A percentile compares a stretch with the other conserved stretches of the same genome.
Conservation (phyloP, 1,140 invertebrate genomes). For the Sipha flava region DNA sequence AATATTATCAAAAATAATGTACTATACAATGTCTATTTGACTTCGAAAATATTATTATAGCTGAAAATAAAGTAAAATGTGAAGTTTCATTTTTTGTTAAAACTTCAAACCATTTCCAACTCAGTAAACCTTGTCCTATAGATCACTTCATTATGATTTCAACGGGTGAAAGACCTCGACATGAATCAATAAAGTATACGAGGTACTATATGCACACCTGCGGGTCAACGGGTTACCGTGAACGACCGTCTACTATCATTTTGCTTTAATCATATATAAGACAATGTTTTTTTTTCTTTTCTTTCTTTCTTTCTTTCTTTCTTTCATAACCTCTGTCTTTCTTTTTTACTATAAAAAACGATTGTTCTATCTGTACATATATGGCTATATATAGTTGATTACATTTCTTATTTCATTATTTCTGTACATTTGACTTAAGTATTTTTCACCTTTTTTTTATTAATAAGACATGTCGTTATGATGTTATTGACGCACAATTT, state of each 20-base stretch:
- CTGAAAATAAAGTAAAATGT: neutral
- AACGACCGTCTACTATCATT: neutral
- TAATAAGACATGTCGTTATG: neutral
- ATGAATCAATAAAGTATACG: neutral
- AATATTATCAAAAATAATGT: no score
- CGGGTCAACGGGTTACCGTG: neutral
- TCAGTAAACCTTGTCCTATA: neutral
- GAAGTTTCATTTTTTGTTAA: neutral
- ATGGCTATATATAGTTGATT: neutral
- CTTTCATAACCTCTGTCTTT: neutral
- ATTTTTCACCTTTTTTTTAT: neutral
- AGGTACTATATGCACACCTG: neutral
- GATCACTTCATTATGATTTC: slow-evolving; percentile 16
- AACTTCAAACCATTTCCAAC: neutral
- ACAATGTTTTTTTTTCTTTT: neutral
- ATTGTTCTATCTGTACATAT: neutral
- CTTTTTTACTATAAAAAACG: no score
- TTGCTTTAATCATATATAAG: neutral
- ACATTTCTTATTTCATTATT: no score
- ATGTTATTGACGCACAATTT: neutral
- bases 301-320: neutral
- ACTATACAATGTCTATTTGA: no score
- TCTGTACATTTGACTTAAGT: neutral
- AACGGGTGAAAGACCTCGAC: slow-evolving; percentile 18
- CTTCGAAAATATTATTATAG: no score